Percentiles rank a stretch among this genome's conserved stretches.
These are phyloP conservation scores for Lithophane semibrunnea DNA, from an alignment of 2,888 invertebrate genomes.

Conservation along the genomic window DNA sequence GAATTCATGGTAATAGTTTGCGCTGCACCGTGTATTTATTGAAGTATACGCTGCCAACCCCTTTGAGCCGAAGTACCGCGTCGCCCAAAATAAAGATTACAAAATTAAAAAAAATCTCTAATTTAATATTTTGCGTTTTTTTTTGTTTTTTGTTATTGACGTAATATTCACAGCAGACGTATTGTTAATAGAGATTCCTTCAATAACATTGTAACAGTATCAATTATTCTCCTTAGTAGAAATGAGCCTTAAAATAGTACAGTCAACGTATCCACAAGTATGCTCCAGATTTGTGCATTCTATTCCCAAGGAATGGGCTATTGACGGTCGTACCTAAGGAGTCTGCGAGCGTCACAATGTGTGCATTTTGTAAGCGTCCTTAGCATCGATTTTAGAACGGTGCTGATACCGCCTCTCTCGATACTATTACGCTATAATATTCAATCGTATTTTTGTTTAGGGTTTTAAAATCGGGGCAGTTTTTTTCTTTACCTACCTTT, in stretches of 20 bases:
- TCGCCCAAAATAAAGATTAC: no score
- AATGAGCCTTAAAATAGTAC: not conserved
- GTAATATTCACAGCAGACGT: not conserved
- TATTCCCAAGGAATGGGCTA: constrained; percentile 21
- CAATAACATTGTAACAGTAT: no score
- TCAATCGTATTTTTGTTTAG: not conserved
- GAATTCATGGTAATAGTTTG: not conserved
- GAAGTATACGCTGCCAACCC: not conserved
- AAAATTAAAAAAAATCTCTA: no score
- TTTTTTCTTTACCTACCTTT: not conserved
- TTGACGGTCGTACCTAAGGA: constrained; percentile 19
- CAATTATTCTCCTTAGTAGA: not conserved
- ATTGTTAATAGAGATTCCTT: not conserved
- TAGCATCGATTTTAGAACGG: constrained; percentile 19
- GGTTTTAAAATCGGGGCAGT: not conserved
- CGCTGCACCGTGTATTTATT: not conserved
- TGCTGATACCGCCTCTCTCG: constrained; percentile 1
- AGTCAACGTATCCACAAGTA: constrained; percentile 5
- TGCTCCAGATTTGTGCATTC: constrained; percentile 33
- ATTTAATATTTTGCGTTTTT: no score
- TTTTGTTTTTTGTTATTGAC: no score
- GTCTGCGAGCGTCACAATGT: constrained; percentile 33
- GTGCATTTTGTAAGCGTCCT: constrained; percentile 17
- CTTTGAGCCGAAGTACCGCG: no score
- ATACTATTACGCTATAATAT: constrained; percentile 5